Percentiles rank a stretch among this genome's conserved stretches.
phyloP scores from a whole-genome alignment of 2,888 invertebrate genomes.

The Limnephilus marmoratus region DNA sequence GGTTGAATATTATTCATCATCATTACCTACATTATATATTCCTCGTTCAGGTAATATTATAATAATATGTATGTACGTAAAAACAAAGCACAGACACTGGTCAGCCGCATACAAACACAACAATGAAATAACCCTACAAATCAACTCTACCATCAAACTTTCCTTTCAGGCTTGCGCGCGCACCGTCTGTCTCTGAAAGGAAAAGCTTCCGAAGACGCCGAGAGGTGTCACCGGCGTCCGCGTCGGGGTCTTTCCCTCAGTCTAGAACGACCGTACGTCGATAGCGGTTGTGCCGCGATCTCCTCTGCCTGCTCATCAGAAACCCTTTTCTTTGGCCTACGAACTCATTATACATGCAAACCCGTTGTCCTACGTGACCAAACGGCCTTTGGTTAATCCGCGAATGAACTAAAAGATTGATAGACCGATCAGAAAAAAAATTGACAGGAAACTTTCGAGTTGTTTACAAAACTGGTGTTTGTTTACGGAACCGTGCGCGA shows the following conservation, averaged over 20 bases:
- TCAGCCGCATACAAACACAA: not conserved
- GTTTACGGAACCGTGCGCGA: not conserved
- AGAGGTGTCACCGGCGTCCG: slow-evolving; percentile 17
- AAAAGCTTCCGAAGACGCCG: slow-evolving; percentile 6
- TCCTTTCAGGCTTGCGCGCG: not conserved
- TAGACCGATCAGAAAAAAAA: not conserved
- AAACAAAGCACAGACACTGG: not conserved
- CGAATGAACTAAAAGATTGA: not conserved
- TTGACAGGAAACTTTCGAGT: not conserved
- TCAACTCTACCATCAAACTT: not conserved
- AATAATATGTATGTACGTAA: not conserved
- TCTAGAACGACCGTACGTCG: slow-evolving; percentile 1
- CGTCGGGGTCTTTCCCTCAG: slow-evolving; percentile 15
- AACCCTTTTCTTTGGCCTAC: not conserved
- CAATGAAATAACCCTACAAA: not conserved
- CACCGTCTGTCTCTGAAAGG: not conserved
- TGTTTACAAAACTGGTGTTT: slow-evolving; percentile 23
- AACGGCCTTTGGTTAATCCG: not conserved
- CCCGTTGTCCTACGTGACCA: not conserved
- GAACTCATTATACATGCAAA: slow-evolving; percentile 20
- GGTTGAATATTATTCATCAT: no score
- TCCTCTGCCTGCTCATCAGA: not conserved
- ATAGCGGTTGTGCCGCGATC: slow-evolving; percentile 11
- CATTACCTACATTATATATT: no score
- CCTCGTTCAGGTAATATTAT: not conserved